These are phyloP conservation scores for Gonatopus flavifemur DNA, from an alignment of 1,140 invertebrate species.

Conservation along the genomic window DNA sequence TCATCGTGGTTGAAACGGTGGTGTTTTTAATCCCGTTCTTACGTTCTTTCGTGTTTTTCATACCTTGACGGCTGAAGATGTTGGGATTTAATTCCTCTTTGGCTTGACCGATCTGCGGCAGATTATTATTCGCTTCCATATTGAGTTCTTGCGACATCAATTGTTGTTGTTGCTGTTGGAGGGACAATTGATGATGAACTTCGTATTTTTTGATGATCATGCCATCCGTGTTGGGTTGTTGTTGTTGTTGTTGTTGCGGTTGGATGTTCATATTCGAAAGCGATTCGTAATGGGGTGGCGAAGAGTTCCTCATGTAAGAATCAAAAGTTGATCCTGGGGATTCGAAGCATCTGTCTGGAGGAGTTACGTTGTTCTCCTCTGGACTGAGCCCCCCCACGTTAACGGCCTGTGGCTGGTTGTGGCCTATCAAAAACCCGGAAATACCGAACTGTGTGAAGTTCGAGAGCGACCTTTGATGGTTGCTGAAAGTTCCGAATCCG, in stretches of 20 bases:
- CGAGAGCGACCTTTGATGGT: conserved; percentile 58
- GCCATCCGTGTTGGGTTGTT: conserved; percentile 44
- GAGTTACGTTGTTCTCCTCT: conserved; percentile 60
- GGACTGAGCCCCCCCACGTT: conserved; percentile 74
- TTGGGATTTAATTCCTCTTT: conserved; percentile 41
- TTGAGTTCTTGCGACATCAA: conserved; percentile 29
- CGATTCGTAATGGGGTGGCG: conserved; percentile 49
- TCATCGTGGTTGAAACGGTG: conserved; percentile 20
- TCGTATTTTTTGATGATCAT: conserved; percentile 50
- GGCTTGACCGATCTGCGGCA: conserved; percentile 27
- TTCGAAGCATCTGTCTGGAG: conserved; percentile 53
- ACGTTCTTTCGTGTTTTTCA: conserved; percentile 38
- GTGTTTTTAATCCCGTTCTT: conserved; percentile 21
- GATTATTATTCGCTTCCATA: conserved; percentile 45
- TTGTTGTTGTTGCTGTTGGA: conserved; percentile 16
- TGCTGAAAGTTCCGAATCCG: conserved; percentile 49
- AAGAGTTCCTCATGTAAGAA: conserved; percentile 40
- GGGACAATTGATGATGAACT: conserved; percentile 10
- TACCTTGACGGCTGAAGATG: conserved; percentile 9
- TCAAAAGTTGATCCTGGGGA: conserved; percentile 49
- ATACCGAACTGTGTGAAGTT: conserved; percentile 67
- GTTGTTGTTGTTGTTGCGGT: too few relatives aligned
- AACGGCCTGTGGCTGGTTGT: conserved; percentile 46
- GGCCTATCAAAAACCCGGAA: conserved; percentile 58
- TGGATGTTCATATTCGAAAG: conserved; percentile 51